Evolutionary conservation across 2,113 vertebrate species (phyloP), one percentile per base, ranked within the genome.

Genomic region (Oxygymnocypris stewartii): DNA sequence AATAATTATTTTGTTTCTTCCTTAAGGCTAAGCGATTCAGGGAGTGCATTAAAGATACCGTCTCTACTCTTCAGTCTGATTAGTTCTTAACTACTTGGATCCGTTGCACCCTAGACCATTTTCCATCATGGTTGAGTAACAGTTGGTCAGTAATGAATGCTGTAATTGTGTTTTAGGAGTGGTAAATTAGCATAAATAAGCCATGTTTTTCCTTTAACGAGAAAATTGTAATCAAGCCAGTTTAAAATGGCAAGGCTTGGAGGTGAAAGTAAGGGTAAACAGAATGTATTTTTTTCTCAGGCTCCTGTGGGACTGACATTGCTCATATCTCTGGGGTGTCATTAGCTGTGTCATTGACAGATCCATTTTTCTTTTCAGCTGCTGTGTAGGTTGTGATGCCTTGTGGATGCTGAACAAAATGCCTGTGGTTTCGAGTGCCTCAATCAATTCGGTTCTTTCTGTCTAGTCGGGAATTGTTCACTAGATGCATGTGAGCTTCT

Each of bases 101-200:
- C 82, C 71, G 47, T 18, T 47, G 63, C 20, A 9, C 54, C 40
- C 59, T 82, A 67, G 37, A 87, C 71, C 71, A 67, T 75, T 81
- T 59, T 75, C 28, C 73, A 83, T 69, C 44, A 63, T 74, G 47
- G 47, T 63, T 82, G n/a, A 49, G 8, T 44, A 84, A 74, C 80
- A 81, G 85, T 89, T 73, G 82, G 86, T 87, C 89, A 88, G 31
- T 84, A 84, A 86, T 76, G 86, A 59, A 84, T 54, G 59, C 37
- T 47, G 42, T 61, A 76, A 88, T 85, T 82, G 67, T 31, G 14
- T 74, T 84, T 85, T 37, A 61, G 76, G 49, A 84, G 44, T 28
- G n/a, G 25, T 6, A 57, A 79, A 87, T 89, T 88, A 85, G 59
- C 71, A 69, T 77, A 77, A 82, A 85, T 71, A 86, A 79, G 61